These are phyloP conservation scores for Scortum barcoo DNA, from an alignment of 2,113 vertebrate species.

Conservation along the genomic window DNA sequence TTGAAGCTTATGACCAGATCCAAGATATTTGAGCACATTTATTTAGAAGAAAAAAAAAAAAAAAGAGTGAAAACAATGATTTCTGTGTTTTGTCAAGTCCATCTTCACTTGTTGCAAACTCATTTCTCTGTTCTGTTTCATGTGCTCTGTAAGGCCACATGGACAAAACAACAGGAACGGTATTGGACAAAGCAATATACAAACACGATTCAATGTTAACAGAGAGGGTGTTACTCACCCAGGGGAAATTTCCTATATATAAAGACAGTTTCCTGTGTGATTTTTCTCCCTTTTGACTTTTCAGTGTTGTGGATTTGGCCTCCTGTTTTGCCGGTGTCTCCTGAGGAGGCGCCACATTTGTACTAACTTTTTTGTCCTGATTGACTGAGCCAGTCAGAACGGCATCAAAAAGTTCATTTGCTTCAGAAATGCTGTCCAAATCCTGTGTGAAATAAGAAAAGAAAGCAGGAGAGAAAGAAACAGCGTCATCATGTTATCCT, in stretches of 20 bases:
- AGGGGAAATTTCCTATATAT: constrained; percentile 95
- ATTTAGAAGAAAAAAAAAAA: not conserved
- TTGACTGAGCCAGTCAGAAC: constrained; percentile 90
- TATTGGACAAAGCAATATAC: not conserved
- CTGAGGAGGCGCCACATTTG: constrained; percentile 50
- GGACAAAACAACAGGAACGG: not conserved
- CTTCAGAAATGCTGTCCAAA: constrained; percentile 89
- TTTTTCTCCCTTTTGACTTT: constrained; percentile 83
- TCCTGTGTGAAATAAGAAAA: constrained; percentile 78
- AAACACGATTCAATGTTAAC: too few relatives aligned
- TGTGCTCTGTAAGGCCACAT: not conserved
- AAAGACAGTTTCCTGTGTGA: constrained; percentile 85
- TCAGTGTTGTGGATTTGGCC: constrained; percentile 82
- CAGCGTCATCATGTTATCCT: not conserved
- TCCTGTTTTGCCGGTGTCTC: constrained; percentile 75
- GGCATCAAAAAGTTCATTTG: constrained; percentile 94
- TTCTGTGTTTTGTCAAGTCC: not conserved
- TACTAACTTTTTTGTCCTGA: constrained; percentile 67
- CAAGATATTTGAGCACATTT: not conserved
- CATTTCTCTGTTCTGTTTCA: not conserved
- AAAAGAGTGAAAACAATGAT: not conserved
- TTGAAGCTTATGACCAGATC: not conserved
- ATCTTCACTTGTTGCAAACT: not conserved
- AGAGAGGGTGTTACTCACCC: constrained; percentile 85
- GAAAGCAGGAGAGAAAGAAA: too few relatives aligned